A percentile compares a stretch with the other conserved stretches of the same genome.
phyloP scores from a whole-genome alignment of 2,888 invertebrate genomes.

The Drosophila macrospina region DNA sequence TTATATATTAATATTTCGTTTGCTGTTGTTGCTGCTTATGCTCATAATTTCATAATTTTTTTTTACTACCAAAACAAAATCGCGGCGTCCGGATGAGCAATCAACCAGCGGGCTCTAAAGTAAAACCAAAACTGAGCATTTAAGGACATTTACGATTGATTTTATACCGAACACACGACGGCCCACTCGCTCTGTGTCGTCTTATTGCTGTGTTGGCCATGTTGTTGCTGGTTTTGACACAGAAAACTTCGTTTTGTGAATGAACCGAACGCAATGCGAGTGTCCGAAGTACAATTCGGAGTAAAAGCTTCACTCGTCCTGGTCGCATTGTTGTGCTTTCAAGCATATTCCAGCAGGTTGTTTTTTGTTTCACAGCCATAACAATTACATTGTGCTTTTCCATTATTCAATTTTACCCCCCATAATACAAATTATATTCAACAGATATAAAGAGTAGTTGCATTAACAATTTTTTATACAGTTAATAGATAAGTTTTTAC shows the following conservation, averaged over 20 bases:
- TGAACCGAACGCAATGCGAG: constrained; percentile 37
- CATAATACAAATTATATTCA: background rate
- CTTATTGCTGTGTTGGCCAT: constrained; percentile 18
- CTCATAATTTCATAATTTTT: constrained; percentile 19
- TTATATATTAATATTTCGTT: constrained; percentile 14
- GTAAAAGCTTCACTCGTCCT: constrained; percentile 37
- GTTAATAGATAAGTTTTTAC: background rate
- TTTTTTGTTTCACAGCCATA: constrained; percentile 59
- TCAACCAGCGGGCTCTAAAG: constrained; percentile 65
- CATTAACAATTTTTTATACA: background rate
- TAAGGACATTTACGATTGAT: constrained; percentile 81
- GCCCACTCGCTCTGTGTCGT: constrained; percentile 32
- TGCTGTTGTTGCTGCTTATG: constrained; percentile 37
- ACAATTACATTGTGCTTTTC: constrained; percentile 39
- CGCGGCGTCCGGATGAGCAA: constrained; percentile 43
- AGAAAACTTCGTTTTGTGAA: constrained; percentile 66
- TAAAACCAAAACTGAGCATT: constrained; percentile 79
- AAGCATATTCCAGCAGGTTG: constrained; percentile 73
- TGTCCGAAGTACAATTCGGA: constrained; percentile 58
- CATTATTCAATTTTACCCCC: background rate
- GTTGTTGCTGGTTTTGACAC: constrained; percentile 50
- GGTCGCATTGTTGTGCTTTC: constrained; percentile 31
- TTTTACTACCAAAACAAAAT: constrained; percentile 46
- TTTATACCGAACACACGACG: constrained; percentile 75
- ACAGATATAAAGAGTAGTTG: background rate